A percentile compares a stretch with the other conserved stretches of the same genome.
These are phyloP conservation scores for Garrulus glandarius DNA, from an alignment of 2,797 vertebrate genomes.

Conservation along the genomic window DNA sequence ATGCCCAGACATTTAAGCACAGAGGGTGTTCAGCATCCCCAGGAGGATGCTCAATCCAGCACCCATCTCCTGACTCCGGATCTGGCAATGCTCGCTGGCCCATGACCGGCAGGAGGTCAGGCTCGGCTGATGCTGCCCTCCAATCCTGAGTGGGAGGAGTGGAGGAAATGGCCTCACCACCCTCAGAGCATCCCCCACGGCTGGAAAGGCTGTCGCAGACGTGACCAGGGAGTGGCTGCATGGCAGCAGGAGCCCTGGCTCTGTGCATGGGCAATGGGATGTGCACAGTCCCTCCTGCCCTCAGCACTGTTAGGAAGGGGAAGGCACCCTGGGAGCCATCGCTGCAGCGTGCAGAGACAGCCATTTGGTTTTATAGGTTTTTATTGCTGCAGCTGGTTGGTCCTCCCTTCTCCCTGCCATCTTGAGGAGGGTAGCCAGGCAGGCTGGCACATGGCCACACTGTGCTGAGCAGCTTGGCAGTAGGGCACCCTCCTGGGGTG, in stretches of 20 bases:
- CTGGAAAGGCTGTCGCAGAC: not conserved
- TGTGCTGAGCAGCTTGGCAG: not conserved
- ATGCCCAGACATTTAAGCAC: not conserved
- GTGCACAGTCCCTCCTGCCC: not conserved
- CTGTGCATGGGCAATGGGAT: not conserved
- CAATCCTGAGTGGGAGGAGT: not conserved
- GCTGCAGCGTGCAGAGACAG: not conserved
- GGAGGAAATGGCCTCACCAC: not conserved
- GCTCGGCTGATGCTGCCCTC: not conserved
- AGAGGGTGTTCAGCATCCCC: not conserved
- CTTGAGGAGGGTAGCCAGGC: not conserved
- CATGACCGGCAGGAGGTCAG: not conserved
- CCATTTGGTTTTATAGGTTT: not conserved
- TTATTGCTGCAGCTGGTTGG: conserved; percentile 31
- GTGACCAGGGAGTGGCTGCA: not conserved
- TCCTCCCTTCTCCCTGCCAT: not conserved
- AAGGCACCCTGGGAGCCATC: not conserved
- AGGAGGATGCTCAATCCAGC: not conserved
- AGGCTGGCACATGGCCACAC: not conserved
- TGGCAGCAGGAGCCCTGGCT: not conserved
- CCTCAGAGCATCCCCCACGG: not conserved
- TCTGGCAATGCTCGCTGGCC: not conserved
- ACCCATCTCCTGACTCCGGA: not conserved
- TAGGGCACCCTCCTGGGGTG: not conserved
- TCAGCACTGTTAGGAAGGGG: not conserved